phyloP scores from a whole-genome alignment of 2,888 invertebrate genomes.

The Andrena hattorfiana region DNA sequence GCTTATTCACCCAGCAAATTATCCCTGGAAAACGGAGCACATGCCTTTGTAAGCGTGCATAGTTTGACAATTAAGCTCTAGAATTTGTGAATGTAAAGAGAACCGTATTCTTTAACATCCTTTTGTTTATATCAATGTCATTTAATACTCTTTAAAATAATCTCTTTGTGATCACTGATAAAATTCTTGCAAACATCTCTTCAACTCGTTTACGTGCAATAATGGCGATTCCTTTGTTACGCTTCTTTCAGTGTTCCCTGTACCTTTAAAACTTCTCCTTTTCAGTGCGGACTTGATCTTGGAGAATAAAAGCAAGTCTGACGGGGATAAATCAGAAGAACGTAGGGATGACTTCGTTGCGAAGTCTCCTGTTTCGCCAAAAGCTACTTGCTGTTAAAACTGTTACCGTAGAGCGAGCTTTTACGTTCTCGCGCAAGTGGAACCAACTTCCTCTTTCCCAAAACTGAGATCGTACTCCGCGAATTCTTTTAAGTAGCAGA shows the following conservation, averaged over 20 bases:
- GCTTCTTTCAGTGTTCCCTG: background rate
- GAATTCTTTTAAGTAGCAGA: background rate
- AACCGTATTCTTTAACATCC: no score
- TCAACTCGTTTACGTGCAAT: background rate
- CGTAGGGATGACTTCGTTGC: background rate
- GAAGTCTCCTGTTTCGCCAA: background rate
- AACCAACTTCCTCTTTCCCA: background rate
- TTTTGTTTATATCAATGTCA: no score
- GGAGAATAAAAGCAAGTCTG: background rate
- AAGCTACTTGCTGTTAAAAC: background rate
- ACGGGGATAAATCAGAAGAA: background rate
- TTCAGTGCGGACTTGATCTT: background rate
- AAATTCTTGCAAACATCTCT: background rate
- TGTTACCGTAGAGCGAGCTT: background rate
- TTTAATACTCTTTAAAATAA: background rate
- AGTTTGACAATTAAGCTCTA: background rate
- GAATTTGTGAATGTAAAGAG: background rate
- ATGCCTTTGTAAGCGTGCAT: background rate
- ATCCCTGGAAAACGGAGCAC: background rate
- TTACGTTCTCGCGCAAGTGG: background rate
- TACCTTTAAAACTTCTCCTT: background rate
- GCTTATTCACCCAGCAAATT: constrained; percentile 8
- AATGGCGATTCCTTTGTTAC: background rate
- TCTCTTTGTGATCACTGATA: background rate
- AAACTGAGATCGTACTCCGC: background rate